Evolutionary conservation across 2,113 vertebrate species (phyloP).

Genomic region (Pachycephala philippinensis): DNA sequence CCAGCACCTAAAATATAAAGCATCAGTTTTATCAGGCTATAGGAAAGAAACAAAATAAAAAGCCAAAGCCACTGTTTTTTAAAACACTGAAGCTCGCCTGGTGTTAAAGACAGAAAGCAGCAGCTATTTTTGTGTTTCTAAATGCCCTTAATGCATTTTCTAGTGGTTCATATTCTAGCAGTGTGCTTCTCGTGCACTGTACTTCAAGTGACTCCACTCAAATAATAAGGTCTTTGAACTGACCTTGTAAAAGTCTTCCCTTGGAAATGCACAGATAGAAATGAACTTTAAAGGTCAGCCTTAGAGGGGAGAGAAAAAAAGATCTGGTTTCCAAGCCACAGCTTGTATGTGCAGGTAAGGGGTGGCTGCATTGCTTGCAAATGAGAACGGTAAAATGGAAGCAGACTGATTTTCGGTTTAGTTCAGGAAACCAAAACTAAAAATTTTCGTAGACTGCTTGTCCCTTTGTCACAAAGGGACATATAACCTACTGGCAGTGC

Average conservation of each 20-base stretch:
- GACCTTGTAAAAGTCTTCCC: slow-evolving; percentile 45
- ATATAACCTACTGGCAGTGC: not conserved
- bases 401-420: not conserved
- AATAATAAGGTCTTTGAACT: slow-evolving; percentile 40
- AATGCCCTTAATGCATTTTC: slow-evolving; percentile 17
- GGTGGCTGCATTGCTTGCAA: not conserved
- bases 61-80: not conserved
- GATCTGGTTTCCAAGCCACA: not conserved
- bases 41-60: not conserved
- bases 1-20: not conserved
- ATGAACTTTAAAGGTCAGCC: slow-evolving; percentile 65
- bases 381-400: not conserved
- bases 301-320: not conserved
- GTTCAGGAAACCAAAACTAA: not conserved
- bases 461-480: not conserved
- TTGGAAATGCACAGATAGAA: slow-evolving; percentile 43
- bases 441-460: not conserved
- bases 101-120: not conserved
- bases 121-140: not conserved
- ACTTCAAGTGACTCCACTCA: slow-evolving; percentile 44
- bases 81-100: not conserved
- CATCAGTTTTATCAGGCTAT: not conserved
- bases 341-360: not conserved
- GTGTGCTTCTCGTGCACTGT: not conserved
- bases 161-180: slow-evolving; percentile 16